Evolutionary conservation across 2,888 invertebrate species (phyloP).

Genomic region (Keiferia lycopersicella): DNA sequence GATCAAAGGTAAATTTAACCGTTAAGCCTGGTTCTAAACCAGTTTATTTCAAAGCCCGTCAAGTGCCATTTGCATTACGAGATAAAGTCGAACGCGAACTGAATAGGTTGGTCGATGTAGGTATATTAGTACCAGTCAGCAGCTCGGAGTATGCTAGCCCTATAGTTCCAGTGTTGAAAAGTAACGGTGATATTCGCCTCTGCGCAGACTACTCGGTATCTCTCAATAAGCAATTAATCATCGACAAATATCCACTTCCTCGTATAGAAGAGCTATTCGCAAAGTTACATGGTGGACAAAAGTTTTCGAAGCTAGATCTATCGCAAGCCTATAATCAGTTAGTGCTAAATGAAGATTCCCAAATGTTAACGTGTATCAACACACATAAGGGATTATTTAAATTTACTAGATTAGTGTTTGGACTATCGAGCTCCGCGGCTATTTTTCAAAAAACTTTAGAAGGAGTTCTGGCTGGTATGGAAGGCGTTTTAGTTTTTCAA

Average conservation of each 20-base stretch:
- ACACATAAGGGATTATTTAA: slow-evolving; percentile 22
- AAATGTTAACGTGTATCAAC: slow-evolving; percentile 13
- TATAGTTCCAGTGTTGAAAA: slow-evolving; percentile 25
- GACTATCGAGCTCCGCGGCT: not conserved
- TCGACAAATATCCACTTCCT: slow-evolving; percentile 9
- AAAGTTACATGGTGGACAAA: slow-evolving; percentile 22
- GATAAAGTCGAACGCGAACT: not conserved
- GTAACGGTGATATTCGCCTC: slow-evolving; percentile 16
- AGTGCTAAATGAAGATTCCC: not conserved
- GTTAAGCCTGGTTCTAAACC: slow-evolving; percentile 19
- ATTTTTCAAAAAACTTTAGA: slow-evolving; percentile 21
- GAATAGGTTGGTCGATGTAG: slow-evolving; percentile 4
- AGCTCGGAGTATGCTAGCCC: slow-evolving; percentile 16
- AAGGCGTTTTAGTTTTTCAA: slow-evolving; percentile 23
- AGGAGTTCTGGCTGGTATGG: slow-evolving; percentile 20
- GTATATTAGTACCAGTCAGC: slow-evolving; percentile 18
- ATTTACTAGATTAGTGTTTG: not conserved
- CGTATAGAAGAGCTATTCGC: slow-evolving; percentile 24
- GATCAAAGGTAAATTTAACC: not conserved
- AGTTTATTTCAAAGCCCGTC: not conserved
- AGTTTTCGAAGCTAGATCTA: slow-evolving; percentile 28
- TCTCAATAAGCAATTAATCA: slow-evolving; percentile 5
- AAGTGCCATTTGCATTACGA: slow-evolving; percentile 16
- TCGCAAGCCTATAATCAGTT: slow-evolving; percentile 22
- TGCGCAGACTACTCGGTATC: slow-evolving; percentile 24